Evolutionary conservation across 1,140 invertebrate species (phyloP).

Genomic region (Neodiprion pinetum): DNA sequence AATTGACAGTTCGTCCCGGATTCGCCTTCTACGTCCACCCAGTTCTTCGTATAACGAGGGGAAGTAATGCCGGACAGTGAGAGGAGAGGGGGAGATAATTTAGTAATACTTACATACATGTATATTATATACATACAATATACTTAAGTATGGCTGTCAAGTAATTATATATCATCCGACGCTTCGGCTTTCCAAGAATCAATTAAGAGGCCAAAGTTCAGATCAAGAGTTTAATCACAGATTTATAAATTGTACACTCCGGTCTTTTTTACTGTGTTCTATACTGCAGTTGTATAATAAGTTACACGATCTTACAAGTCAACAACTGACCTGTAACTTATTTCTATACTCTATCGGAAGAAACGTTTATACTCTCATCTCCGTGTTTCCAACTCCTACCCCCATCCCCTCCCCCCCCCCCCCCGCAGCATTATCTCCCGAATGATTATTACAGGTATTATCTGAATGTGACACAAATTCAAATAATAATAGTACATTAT

Average conservation of each 20-base stretch:
- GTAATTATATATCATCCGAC: too few relatives aligned
- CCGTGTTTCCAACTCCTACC: not conserved
- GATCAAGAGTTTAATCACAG: not conserved
- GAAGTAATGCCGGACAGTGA: too few relatives aligned
- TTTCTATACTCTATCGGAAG: slow-evolving; percentile 28
- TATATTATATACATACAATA: too few relatives aligned
- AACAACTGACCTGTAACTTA: slow-evolving; percentile 6
- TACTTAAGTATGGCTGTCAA: too few relatives aligned
- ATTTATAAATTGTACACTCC: not conserved
- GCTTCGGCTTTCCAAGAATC: not conserved
- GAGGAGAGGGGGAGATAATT: too few relatives aligned
- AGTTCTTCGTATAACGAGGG: too few relatives aligned
- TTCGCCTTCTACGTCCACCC: too few relatives aligned
- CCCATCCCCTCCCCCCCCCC: slow-evolving; percentile 2
- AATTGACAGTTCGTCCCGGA: too few relatives aligned
- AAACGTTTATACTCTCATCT: slow-evolving; percentile 10
- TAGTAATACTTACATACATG: too few relatives aligned
- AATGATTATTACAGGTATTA: not conserved
- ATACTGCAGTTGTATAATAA: too few relatives aligned
- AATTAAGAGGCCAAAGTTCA: slow-evolving; percentile 1
- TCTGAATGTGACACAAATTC: not conserved
- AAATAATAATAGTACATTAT: not conserved
- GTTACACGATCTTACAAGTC: not conserved
- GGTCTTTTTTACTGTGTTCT: too few relatives aligned
- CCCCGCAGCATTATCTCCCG: not conserved